A percentile compares a stretch with the other conserved stretches of the same genome.
These are phyloP conservation scores for Pogonocichla stellata DNA, from an alignment of 2,113 vertebrate genomes.

Conservation along the genomic window DNA sequence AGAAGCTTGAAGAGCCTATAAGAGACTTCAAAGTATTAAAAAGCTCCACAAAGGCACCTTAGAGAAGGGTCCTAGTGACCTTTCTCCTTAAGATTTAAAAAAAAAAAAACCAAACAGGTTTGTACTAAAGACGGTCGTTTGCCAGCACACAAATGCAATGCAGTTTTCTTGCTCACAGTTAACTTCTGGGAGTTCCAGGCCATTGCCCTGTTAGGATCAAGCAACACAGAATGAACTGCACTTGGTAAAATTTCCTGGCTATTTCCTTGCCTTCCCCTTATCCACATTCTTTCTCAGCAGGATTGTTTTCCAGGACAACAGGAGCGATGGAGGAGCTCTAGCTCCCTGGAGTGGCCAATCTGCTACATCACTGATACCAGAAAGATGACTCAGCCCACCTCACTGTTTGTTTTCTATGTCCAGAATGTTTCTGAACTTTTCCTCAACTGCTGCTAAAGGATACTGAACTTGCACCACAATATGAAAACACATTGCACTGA, in stretches of 20 bases:
- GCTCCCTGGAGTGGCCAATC: neutral
- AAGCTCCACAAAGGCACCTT: neutral
- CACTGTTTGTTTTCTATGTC: too few species aligned
- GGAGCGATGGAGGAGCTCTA: neutral
- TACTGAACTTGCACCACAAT: neutral
- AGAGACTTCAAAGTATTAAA: neutral
- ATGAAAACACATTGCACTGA: rapidly evolving
- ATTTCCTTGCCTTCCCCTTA: neutral
- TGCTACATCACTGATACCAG: neutral
- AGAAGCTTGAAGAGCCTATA: neutral
- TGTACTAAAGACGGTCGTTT: neutral
- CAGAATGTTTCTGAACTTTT: neutral
- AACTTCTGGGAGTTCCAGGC: neutral
- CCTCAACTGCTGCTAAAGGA: neutral
- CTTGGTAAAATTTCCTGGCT: neutral
- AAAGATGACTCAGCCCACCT: neutral
- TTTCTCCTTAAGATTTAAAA: neutral
- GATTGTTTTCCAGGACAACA: neutral
- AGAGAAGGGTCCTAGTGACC: neutral
- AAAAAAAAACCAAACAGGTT: neutral
- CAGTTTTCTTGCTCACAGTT: neutral
- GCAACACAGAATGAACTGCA: neutral
- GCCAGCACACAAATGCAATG: neutral
- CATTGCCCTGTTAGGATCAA: neutral
- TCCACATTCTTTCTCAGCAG: neutral